Evolutionary conservation across 2,113 vertebrate genomes (phyloP).

Genomic region (Tragelaphus strepsiceros): DNA sequence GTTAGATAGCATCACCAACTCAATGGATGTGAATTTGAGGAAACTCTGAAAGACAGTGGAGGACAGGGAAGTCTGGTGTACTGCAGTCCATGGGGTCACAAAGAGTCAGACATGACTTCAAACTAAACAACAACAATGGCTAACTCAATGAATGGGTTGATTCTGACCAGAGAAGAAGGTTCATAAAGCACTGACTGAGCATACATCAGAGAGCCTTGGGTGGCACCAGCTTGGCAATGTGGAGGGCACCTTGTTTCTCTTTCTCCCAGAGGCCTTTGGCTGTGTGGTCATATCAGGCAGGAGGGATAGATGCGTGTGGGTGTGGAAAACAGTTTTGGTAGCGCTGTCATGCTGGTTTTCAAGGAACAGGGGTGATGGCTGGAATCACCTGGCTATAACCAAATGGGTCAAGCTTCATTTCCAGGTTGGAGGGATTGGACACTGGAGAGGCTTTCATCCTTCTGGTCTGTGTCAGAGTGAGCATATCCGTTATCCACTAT

Average conservation of each 20-base stretch:
- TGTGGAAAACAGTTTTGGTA: neutral
- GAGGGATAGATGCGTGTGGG: neutral
- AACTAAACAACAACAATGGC: neutral
- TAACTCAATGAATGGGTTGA: fast-evolving
- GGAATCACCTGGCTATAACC: neutral
- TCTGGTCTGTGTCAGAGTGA: fast-evolving
- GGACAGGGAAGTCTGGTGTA: neutral
- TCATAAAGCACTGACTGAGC: fast-evolving
- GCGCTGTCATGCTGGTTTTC: too few relatives aligned
- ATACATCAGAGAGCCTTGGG: neutral
- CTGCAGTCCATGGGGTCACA: neutral
- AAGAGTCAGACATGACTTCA: neutral
- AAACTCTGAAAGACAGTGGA: neutral
- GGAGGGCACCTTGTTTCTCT: neutral
- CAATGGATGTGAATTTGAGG: neutral
- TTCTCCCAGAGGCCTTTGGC: neutral
- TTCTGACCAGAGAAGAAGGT: neutral
- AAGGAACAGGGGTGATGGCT: neutral
- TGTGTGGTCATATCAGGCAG: neutral
- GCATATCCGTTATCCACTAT: constrained; percentile 14
- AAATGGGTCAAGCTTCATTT: neutral
- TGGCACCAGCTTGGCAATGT: fast-evolving
- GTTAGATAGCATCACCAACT: neutral
- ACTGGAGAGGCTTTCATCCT: neutral
- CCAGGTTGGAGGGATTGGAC: too few relatives aligned